phyloP scores from a whole-genome alignment of 1,140 invertebrate genomes.

The Neodiprion virginianus region DNA sequence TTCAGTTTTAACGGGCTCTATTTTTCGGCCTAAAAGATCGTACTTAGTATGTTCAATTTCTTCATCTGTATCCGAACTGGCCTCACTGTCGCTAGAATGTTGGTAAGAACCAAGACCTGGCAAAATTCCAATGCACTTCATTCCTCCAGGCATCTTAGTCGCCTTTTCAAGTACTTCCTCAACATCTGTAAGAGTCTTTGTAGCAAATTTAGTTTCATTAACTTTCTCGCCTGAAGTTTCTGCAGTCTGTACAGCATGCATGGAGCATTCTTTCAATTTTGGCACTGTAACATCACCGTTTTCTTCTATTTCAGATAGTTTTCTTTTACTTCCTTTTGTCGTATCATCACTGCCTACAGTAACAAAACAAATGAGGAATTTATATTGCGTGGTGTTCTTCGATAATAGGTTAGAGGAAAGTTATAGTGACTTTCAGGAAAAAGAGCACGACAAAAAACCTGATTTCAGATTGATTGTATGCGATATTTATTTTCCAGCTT shows the following conservation, averaged over 20 bases:
- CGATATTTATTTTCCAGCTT: too few species aligned
- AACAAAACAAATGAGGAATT: too few species aligned
- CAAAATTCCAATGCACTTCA: conserved; percentile 77
- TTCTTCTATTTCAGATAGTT: conserved; percentile 65
- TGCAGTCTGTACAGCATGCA: conserved; percentile 30
- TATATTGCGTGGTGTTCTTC: too few species aligned
- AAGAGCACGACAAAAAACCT: too few species aligned
- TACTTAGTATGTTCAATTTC: conserved; percentile 59
- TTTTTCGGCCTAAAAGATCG: conserved; percentile 67
- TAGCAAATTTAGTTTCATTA: conserved; percentile 35
- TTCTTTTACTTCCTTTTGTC: conserved; percentile 62
- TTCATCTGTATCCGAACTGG: conserved; percentile 67
- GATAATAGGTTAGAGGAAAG: too few species aligned
- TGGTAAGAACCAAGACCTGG: conserved; percentile 80
- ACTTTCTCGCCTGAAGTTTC: conserved; percentile 26
- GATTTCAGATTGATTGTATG: too few species aligned
- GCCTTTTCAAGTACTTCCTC: not conserved
- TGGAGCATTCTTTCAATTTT: conserved; percentile 9
- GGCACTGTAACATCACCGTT: conserved; percentile 39
- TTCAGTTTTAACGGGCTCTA: conserved; percentile 33
- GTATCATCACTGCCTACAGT: conserved; percentile 45
- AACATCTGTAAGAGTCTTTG: conserved; percentile 27
- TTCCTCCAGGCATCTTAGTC: conserved; percentile 40
- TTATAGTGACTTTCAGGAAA: too few species aligned
- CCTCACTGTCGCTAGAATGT: conserved; percentile 73